Evolutionary conservation across 37 sponge, comb jelly and placozoan species (phyloP).

Genomic region (Trichoplax adhaerens): DNA sequence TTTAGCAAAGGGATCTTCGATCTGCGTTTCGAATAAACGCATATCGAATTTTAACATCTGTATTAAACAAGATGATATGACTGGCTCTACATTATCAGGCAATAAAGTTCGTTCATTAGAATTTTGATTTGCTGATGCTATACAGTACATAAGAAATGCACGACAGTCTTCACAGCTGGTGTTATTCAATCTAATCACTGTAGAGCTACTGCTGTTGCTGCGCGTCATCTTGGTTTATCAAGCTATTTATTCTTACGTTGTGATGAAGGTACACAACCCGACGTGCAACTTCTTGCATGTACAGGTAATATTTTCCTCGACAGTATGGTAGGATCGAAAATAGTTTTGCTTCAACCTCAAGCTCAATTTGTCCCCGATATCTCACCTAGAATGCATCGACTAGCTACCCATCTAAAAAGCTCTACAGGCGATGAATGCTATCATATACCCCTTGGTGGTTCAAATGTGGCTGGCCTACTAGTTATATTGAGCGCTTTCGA

Average conservation of each 20-base stretch:
- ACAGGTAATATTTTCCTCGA: slow-evolving; percentile 61
- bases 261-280: too few species aligned
- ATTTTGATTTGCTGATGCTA: slow-evolving; percentile 64
- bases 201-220: slow-evolving; percentile 64
- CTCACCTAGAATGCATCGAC: too few species aligned
- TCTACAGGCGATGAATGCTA: slow-evolving; percentile 3
- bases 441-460: slow-evolving; percentile 60
- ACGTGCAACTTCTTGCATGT: too few species aligned
- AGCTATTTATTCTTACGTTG: slow-evolving; percentile 45
- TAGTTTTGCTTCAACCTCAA: slow-evolving; percentile 32
- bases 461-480: slow-evolving; percentile 42
- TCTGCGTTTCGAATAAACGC: too few species aligned
- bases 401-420: too few species aligned
- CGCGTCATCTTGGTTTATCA: slow-evolving; percentile 50
- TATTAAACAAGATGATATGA: too few species aligned
- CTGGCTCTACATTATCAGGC: too few species aligned
- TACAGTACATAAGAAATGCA: slow-evolving; percentile 22
- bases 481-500: slow-evolving; percentile 62
- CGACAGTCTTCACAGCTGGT: slow-evolving; percentile 60
- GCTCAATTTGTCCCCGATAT: too few species aligned
- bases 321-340: slow-evolving; percentile 29
- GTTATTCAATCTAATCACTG: slow-evolving; percentile 56
- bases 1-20: too few species aligned
- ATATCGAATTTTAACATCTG: too few species aligned
- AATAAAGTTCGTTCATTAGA: slow-evolving; percentile 41